Conservation (phyloP, 1,140 invertebrate genomes). For the Drosophila repleta region DNA sequence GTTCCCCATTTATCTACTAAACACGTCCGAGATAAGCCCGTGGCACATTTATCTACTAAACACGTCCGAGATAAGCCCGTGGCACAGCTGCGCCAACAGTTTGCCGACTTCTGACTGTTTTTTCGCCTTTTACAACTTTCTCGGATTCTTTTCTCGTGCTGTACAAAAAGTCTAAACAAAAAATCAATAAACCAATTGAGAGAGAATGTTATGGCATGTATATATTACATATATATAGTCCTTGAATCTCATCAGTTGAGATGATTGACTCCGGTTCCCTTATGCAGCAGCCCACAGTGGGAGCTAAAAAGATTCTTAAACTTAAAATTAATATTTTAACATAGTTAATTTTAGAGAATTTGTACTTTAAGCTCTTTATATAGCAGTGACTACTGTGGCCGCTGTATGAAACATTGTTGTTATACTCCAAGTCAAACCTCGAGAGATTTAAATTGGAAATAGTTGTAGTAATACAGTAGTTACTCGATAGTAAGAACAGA, state of each 20-base stretch:
- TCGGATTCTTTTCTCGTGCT: not conserved
- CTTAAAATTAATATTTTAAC: too few relatives aligned
- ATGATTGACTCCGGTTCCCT: not conserved
- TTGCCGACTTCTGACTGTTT: conserved; percentile 36
- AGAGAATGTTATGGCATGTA: conserved; percentile 2
- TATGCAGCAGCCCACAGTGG: too few relatives aligned
- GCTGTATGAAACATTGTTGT: too few relatives aligned
- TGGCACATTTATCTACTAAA: conserved; percentile 17
- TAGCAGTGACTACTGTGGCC: too few relatives aligned
- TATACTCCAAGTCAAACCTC: too few relatives aligned
- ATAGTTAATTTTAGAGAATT: too few relatives aligned
- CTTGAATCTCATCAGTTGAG: conserved; percentile 2
- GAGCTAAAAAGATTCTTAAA: too few relatives aligned
- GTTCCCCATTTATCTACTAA: conserved; percentile 38
- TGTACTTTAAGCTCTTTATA: too few relatives aligned
- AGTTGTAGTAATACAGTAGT: too few relatives aligned
- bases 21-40: conserved; percentile 46
- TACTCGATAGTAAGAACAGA: too few relatives aligned
- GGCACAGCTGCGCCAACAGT: conserved; percentile 16
- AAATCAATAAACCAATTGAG: conserved; percentile 30
- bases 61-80: conserved; percentile 45
- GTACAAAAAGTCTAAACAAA: conserved; percentile 2
- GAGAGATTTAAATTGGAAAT: too few relatives aligned
- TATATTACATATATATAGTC: not conserved
- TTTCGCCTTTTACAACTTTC: conserved; percentile 24